These are phyloP conservation scores for Drosophila melanogaster DNA, from an alignment of 1,140 invertebrate species.

Conservation along the genomic window Release_6_plus_ISO1_MT NT_033777.3:13083501-13084000, in stretches of 20 bases:
- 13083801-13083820: conserved; percentile 83
- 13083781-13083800: conserved; percentile 73
- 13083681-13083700: conserved; percentile 76
- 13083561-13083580: conserved; percentile 59
- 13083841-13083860: conserved; percentile 80
- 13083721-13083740: conserved; percentile 6
- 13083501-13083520: conserved; percentile 46
- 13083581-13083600: conserved; percentile 16
- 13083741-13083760: conserved; percentile 8
- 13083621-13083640: conserved; percentile 68
- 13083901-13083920: conserved; percentile 74
- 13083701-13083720: conserved; percentile 24
- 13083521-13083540: conserved; percentile 41
- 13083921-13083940: conserved; percentile 79
- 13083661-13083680: conserved; percentile 74
- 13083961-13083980: conserved; percentile 27
- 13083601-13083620: conserved; percentile 44
- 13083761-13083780: conserved; percentile 65
- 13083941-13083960: conserved; percentile 70
- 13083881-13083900: conserved; percentile 81
- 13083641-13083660: conserved; percentile 8
- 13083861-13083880: conserved; percentile 54
- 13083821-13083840: conserved; percentile 82
- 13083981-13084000: background rate
- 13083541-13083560: conserved; percentile 17